Conservation (phyloP, 2,888 invertebrate genomes). For the Ganaspis brasiliensis region DNA sequence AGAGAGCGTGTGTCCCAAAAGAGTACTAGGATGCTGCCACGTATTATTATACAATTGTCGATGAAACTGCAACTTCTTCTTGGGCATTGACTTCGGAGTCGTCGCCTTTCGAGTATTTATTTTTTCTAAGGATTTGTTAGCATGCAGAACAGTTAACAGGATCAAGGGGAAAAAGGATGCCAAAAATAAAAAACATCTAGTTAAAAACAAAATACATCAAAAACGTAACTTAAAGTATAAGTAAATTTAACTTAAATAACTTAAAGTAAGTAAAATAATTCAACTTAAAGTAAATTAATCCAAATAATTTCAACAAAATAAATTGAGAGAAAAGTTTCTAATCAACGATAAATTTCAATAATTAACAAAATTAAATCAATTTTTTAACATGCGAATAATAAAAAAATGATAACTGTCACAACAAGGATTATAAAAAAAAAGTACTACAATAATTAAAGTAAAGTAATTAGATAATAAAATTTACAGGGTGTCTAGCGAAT, state of each 20-base stretch:
- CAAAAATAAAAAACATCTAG: conserved; percentile 71
- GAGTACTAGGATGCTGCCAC: conserved; percentile 79
- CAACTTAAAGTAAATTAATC: conserved; percentile 51
- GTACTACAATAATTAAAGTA: not conserved
- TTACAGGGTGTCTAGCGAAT: no score
- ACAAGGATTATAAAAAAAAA: no score
- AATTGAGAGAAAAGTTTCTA: no score
- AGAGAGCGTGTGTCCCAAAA: conserved; percentile 76
- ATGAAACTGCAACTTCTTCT: conserved; percentile 73
- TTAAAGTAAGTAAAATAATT: conserved; percentile 65
- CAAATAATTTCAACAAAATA: not conserved
- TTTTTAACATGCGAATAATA: no score
- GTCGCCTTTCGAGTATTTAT: conserved; percentile 63
- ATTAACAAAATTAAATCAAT: no score
- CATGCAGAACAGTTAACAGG: conserved; percentile 75
- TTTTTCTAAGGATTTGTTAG: conserved; percentile 72
- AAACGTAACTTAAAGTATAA: conserved; percentile 41
- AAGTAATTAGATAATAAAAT: not conserved
- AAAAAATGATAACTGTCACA: no score
- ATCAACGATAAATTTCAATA: conserved; percentile 42
- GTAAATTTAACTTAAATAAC: conserved; percentile 16
- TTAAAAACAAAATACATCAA: conserved; percentile 63
- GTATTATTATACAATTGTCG: conserved; percentile 77
- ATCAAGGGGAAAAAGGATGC: conserved; percentile 67
- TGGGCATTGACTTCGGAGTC: conserved; percentile 69